phyloP scores from a whole-genome alignment of 1,140 invertebrate species.

The Drosophila pallidifrons region DNA sequence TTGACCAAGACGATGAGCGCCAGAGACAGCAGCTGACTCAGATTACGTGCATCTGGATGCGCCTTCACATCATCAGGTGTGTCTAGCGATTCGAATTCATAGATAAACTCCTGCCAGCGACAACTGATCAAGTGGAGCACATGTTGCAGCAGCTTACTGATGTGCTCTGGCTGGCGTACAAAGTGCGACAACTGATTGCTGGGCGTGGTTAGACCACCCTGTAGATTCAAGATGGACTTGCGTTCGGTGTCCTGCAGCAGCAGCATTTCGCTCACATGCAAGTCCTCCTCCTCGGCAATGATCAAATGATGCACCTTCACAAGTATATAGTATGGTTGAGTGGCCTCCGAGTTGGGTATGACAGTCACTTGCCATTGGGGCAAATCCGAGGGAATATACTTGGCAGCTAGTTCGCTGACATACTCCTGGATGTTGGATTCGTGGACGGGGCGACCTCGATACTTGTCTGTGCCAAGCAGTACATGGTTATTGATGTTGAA shows the following conservation, averaged over 20 bases:
- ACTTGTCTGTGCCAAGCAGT: constrained; percentile 87
- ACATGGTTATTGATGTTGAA: constrained; percentile 91
- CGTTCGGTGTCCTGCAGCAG: constrained; percentile 85
- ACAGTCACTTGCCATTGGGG: constrained; percentile 93
- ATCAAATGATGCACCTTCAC: constrained; percentile 91
- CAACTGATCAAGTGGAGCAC: constrained; percentile 89
- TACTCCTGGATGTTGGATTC: constrained; percentile 92
- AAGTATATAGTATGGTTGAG: constrained; percentile 88
- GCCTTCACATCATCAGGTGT: constrained; percentile 84
- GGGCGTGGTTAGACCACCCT: constrained; percentile 34
- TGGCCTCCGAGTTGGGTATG: constrained; percentile 86
- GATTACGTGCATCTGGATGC: constrained; percentile 49
- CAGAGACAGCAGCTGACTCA: constrained; percentile 70
- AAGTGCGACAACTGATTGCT: constrained; percentile 68
- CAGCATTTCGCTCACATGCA: constrained; percentile 91
- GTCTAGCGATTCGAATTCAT: constrained; percentile 91
- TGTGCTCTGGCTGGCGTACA: constrained; percentile 87
- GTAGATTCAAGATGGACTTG: constrained; percentile 36
- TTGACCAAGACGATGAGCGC: constrained; percentile 76
- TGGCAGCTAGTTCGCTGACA: constrained; percentile 91
- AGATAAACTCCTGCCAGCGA: constrained; percentile 92
- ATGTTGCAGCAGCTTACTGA: constrained; percentile 89
- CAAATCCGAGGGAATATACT: constrained; percentile 88
- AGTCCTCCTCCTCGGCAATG: constrained; percentile 88
- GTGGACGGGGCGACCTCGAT: constrained; percentile 88